These are phyloP conservation scores for Ceuthmochares aereus DNA, from an alignment of 2,113 vertebrate genomes.

Conservation along the genomic window DNA sequence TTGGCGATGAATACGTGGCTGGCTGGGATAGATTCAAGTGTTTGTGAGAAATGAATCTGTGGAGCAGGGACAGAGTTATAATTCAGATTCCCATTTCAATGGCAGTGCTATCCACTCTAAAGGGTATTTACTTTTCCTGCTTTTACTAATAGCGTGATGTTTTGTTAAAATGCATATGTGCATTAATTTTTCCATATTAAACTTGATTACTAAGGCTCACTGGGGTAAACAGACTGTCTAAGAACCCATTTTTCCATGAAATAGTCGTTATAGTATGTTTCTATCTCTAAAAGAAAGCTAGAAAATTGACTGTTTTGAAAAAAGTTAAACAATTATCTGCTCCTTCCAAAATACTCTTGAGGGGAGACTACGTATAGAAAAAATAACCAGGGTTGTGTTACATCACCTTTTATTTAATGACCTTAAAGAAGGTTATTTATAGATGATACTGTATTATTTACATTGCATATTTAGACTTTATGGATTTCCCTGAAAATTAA, in stretches of 20 bases:
- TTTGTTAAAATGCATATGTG: neutral
- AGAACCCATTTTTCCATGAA: neutral
- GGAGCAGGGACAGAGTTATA: neutral
- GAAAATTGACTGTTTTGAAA: neutral
- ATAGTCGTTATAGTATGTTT: neutral
- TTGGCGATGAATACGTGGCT: fast-evolving
- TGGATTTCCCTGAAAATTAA: neutral
- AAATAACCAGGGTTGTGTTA: neutral
- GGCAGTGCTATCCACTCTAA: neutral
- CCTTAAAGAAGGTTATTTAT: neutral
- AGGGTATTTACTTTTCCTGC: neutral
- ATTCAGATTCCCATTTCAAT: neutral
- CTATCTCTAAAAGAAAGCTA: neutral
- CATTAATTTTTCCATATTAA: neutral
- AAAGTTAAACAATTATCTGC: neutral
- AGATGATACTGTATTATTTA: neutral
- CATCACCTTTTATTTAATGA: neutral
- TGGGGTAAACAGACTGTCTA: neutral
- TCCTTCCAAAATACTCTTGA: neutral
- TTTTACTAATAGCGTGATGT: neutral
- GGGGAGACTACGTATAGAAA: neutral
- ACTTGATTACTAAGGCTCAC: neutral
- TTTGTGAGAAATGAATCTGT: neutral
- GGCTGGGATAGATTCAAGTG: neutral
- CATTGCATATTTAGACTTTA: neutral